phyloP scores from a whole-genome alignment of 2,797 vertebrate species.

The Hemitrygon akajei region DNA sequence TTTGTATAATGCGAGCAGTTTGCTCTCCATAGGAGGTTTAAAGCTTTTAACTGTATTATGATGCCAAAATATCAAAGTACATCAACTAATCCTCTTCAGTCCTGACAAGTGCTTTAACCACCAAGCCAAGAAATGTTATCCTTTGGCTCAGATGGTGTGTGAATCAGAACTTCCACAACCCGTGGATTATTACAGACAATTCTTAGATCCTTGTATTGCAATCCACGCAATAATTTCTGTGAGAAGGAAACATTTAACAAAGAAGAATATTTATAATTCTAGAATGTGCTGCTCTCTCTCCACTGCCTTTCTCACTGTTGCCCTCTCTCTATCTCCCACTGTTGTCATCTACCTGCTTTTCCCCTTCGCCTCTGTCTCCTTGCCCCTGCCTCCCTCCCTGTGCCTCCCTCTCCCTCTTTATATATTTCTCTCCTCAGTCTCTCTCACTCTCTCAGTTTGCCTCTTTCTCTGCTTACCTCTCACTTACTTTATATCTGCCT shows the following conservation, averaged over 20 bases:
- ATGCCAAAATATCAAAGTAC: constrained; percentile 17
- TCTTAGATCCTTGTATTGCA: neutral
- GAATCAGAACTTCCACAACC: neutral
- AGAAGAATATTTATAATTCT: neutral
- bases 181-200: neutral
- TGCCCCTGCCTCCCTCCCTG: neutral
- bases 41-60: neutral
- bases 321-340: no score
- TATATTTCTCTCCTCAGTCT: neutral
- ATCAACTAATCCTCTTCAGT: constrained; percentile 2
- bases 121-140: neutral
- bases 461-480: no score
- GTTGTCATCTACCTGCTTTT: no score
- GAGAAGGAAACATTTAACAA: neutral
- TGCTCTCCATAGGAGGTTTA: neutral
- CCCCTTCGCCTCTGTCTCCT: no score
- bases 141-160: neutral
- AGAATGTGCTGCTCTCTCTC: constrained; percentile 1
- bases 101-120: constrained; percentile 19
- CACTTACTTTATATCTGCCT: no score
- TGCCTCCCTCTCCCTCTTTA: neutral
- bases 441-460: no score
- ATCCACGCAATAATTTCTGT: neutral
- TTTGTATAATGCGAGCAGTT: neutral
- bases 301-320: no score